These are phyloP conservation scores for Eupleurogrammus muticus DNA, from an alignment of 2,797 vertebrate genomes.

Conservation along the genomic window DNA sequence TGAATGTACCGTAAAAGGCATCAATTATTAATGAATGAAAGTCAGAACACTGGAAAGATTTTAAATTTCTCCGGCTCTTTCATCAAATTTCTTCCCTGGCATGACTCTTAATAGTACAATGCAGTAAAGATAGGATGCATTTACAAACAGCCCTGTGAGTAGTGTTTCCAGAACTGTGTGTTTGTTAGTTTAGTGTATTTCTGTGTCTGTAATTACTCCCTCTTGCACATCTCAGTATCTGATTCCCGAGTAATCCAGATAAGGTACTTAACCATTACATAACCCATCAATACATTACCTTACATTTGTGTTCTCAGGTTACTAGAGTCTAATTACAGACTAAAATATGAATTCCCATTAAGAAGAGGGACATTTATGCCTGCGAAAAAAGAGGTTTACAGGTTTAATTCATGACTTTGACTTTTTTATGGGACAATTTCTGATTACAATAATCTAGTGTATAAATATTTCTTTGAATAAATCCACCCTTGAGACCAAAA, in stretches of 20 bases:
- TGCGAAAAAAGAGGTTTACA: slow-evolving; percentile 39
- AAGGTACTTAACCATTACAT: slow-evolving; percentile 60
- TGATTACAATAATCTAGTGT: slow-evolving; percentile 5
- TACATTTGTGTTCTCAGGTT: slow-evolving; percentile 51
- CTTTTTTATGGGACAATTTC: slow-evolving; percentile 29
- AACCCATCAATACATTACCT: slow-evolving; percentile 63
- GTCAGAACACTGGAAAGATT: slow-evolving; percentile 81
- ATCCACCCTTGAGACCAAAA: slow-evolving; percentile 23
- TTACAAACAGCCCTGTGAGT: slow-evolving; percentile 22
- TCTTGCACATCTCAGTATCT: slow-evolving; percentile 46
- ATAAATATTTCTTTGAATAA: slow-evolving; percentile 5
- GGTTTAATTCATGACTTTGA: slow-evolving; percentile 48
- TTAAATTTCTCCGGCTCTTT: slow-evolving; percentile 72
- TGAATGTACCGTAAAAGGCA: slow-evolving; percentile 72
- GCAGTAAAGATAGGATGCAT: slow-evolving; percentile 44
- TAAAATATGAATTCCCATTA: slow-evolving; percentile 66
- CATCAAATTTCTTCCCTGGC: slow-evolving; percentile 48
- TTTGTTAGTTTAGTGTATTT: slow-evolving; percentile 19
- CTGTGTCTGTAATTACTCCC: slow-evolving; percentile 35
- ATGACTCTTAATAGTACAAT: slow-evolving; percentile 51
- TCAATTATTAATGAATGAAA: slow-evolving; percentile 78
- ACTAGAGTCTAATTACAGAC: slow-evolving; percentile 60
- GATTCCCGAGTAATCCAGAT: slow-evolving; percentile 41
- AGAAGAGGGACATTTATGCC: slow-evolving; percentile 41
- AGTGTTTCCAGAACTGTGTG: slow-evolving; percentile 13